Evolutionary conservation across 2,797 vertebrate genomes (phyloP), one percentile per base, ranked within the genome.

Genomic region (Silurus aristotelis): DNA sequence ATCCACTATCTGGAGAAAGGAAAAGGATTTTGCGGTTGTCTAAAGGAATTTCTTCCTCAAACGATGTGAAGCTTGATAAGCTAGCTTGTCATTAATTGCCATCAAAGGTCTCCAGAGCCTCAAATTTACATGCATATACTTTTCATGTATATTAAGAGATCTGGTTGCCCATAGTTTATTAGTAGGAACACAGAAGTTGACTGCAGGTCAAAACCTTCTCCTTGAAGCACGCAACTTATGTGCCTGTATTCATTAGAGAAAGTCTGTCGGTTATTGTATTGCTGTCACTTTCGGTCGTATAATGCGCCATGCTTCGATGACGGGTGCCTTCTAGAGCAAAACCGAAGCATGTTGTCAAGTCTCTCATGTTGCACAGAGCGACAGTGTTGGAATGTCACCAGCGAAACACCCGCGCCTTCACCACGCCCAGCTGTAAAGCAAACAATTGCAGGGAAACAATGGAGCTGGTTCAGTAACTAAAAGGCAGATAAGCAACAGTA

Each of bases 341-440:
- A 46, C 3, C 60, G 25, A 43, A 19, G 43, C 61, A 38, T 56
- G 6, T 61, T 79, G 5, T 83, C 38, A 68, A 52, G 55, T 78
- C 80, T n/a, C 12, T 60, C 61, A 17, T 19, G 25, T 25, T 67
- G 58, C 77, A 73, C 78, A 82, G 73, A 58, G 56, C 64, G 55
- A 8, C 12, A n/a, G 43, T 55, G 25, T 64, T 73, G 84, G 84
- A 85, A 76, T 82, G 48, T 76, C 71, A 46, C 20, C 71, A 60
- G 19, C 60, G 20, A 61, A 82, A 70, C 56, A n/a, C 20, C 61
- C 25, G 46, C 56, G 22, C 48, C 79, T 77, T 70, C 31, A 66
- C 60, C 85, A 77, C 85, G 1, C 71, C 85, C 80, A n/a, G 25
- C 12, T 77, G n/a, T 15, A 82, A 83, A 68, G n/a, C 72, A 76